Evolutionary conservation across 2,113 vertebrate genomes (phyloP).

Genomic region (Erinaceus europaeus): DNA sequence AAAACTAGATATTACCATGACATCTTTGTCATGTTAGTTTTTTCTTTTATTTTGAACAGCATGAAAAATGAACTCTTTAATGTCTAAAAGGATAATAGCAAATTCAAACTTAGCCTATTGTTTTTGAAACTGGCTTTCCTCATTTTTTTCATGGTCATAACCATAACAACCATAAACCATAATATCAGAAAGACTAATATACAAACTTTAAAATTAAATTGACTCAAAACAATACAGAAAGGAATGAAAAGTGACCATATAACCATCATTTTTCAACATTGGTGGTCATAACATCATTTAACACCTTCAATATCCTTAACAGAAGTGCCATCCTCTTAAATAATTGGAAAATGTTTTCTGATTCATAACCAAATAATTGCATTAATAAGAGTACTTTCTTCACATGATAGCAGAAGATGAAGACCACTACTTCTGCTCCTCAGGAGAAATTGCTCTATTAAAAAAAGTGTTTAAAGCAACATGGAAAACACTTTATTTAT

Average conservation of each 20-base stretch:
- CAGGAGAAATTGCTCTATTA: background rate
- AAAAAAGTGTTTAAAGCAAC: too few species aligned
- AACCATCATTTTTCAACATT: background rate
- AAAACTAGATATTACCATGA: background rate
- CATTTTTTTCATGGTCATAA: background rate
- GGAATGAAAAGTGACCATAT: background rate
- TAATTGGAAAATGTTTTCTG: background rate
- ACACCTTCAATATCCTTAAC: background rate
- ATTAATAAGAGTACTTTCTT: conserved; percentile 18
- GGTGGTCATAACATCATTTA: background rate
- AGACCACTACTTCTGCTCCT: background rate
- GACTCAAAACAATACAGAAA: background rate
- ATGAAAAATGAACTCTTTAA: background rate
- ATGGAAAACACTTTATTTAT: too few species aligned
- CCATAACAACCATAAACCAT: background rate
- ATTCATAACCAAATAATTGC: background rate
- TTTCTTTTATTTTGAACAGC: conserved; percentile 3
- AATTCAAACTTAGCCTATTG: background rate
- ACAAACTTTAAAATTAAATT: conserved; percentile 18
- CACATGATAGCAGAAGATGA: background rate
- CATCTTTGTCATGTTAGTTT: background rate
- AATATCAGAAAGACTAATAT: background rate
- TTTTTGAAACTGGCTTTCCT: background rate
- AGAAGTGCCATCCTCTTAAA: background rate
- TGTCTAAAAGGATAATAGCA: background rate